phyloP scores from a whole-genome alignment of 1,140 invertebrate species.

The Cyrtorhinus lividipennis region DNA sequence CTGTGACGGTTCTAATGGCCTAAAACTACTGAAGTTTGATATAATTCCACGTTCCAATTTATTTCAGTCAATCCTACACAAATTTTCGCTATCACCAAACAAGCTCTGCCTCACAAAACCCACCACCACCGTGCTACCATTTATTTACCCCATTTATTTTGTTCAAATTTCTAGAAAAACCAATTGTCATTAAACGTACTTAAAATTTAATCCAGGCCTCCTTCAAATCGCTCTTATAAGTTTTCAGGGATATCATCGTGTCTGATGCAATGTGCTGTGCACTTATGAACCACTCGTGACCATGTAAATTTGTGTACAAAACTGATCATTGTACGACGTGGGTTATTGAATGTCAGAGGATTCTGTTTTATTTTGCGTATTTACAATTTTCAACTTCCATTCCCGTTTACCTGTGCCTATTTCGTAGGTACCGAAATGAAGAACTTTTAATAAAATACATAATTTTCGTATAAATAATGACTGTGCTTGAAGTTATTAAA shows the following conservation, averaged over 20 bases:
- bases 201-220: neutral
- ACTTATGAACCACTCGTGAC: neutral
- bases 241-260: neutral
- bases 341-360: too few relatives aligned
- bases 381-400: neutral
- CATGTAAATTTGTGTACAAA: neutral
- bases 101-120: too few relatives aligned
- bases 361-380: neutral
- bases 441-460: neutral
- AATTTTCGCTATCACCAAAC: too few relatives aligned
- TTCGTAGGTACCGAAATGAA: neutral
- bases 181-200: neutral
- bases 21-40: too few relatives aligned
- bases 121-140: too few relatives aligned
- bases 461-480: neutral
- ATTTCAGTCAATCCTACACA: too few relatives aligned
- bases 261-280: neutral
- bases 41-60: too few relatives aligned
- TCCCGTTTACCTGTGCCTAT: neutral
- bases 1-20: too few relatives aligned
- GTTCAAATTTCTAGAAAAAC: too few relatives aligned
- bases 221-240: neutral
- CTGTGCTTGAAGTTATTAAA: neutral
- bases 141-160: too few relatives aligned
- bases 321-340: too few relatives aligned